Evolutionary conservation across 2,797 vertebrate genomes (phyloP).

Genomic region (Eulemur albifrons): DNA sequence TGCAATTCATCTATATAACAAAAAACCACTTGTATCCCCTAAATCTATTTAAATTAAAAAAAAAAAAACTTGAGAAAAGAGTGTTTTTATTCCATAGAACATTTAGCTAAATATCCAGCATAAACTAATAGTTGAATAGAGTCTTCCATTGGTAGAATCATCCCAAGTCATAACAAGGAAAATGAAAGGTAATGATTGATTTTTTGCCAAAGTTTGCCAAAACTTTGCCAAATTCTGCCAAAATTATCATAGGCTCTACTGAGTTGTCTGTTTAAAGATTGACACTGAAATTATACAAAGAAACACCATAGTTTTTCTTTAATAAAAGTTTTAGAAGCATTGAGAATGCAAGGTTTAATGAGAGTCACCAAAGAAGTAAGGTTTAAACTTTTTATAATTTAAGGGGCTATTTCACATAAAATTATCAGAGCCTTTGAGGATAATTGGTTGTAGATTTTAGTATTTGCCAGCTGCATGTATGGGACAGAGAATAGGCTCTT

Average conservation of each 20-base stretch:
- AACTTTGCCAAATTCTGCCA: not conserved
- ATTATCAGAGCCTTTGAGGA: not conserved
- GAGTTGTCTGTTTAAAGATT: not conserved
- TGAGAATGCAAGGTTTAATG: not conserved
- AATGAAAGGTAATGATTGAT: not conserved
- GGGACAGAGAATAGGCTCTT: not conserved
- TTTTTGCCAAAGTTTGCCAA: not conserved
- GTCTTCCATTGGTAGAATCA: not conserved
- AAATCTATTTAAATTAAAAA: not conserved
- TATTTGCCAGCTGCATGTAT: not conserved
- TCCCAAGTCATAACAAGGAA: slow-evolving; percentile 21
- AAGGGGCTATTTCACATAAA: not conserved
- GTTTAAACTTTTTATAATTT: not conserved
- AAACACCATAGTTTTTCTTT: not conserved
- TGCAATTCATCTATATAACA: not conserved
- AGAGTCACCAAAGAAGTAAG: not conserved
- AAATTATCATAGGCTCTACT: not conserved
- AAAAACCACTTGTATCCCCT: not conserved
- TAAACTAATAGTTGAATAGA: not conserved
- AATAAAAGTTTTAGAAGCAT: slow-evolving; percentile 8
- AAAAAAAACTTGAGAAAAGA: not conserved
- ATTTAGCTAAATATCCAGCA: slow-evolving; percentile 2
- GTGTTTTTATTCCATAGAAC: not conserved
- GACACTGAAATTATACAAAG: not conserved
- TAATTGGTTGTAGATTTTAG: slow-evolving; percentile 43